Base-by-base conservation (phyloP, 37 sponge, comb jelly and placozoan species). In the Petrosia ficiformis region DNA sequence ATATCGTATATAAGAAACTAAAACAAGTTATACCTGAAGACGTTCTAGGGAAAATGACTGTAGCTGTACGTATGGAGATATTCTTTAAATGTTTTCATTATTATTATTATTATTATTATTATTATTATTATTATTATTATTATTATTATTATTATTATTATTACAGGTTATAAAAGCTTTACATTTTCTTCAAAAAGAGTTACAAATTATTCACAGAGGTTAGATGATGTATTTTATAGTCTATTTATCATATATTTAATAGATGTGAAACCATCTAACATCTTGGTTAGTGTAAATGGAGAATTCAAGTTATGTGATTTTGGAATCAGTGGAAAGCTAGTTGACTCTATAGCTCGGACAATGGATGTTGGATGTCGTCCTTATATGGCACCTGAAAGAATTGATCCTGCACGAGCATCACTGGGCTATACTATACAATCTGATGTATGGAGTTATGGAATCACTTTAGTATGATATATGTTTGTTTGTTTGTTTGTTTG, bases 291-390 rank as follows among this genome's bases (percentile, higher is more conserved):
- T 71, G 56, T 67, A 39, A 65, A 75, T 2, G 94, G 98, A 1
- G 76, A 85, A 14, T 90, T 97, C 82, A 97, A 97, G 85, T 71
- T 97, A 73, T 97, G 98, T 80, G 98, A 97, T 48, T 94, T 97
- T 78, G 98, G 98, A 0, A 94, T 94, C 44, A 78, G 86, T 30
- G 89, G 89, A 11, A 79, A 83, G 41, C 84, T 98, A 19, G 95
- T 88, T 6, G 87, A 92, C 84, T 84, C 91, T 77, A 83, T 90
- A 68, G 97, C 93, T 24, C 80, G 74, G 72, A 89, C 90, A 3
- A 77, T 70, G 80, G 91, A 92, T 30, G 87, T 86, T 40, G 91
- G 93, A 36, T 92, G 90, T 63, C 71, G 87, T 71, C 97, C 90
- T 6, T 89, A 92, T 85, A 90, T 96, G 90, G 90, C 97, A 90